These are phyloP conservation scores for Melanargia galathea DNA, from an alignment of 2,888 invertebrate genomes.

Conservation along the genomic window DNA sequence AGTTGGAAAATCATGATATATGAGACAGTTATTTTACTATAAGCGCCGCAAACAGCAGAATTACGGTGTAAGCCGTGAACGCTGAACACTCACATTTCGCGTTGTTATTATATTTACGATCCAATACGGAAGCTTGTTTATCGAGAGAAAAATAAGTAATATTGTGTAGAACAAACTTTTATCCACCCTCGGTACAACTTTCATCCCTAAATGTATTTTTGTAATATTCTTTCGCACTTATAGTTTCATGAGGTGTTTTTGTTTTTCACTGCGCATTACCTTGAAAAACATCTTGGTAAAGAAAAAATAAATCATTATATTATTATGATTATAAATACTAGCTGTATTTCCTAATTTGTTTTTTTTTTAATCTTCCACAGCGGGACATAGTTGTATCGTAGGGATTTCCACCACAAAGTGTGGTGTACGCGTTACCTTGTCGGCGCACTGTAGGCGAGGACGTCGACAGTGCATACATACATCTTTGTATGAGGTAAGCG, in stretches of 20 bases:
- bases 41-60: constrained; percentile 23
- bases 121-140: constrained; percentile 22
- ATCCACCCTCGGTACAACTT: constrained; percentile 11
- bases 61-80: constrained; percentile 24
- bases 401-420: too few relatives aligned
- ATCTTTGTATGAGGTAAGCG: too few relatives aligned
- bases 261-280: not conserved
- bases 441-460: too few relatives aligned
- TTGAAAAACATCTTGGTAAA: not conserved
- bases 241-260: not conserved
- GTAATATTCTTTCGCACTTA: constrained; percentile 1
- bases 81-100: constrained; percentile 28
- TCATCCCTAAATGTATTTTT: not conserved
- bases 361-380: too few relatives aligned
- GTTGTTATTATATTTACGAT: constrained; percentile 32
- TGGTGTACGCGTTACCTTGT: too few relatives aligned
- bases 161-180: constrained; percentile 13
- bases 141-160: constrained; percentile 22
- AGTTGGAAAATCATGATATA: constrained; percentile 19
- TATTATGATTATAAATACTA: too few relatives aligned
- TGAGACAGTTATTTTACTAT: constrained; percentile 19
- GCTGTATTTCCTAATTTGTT: too few relatives aligned
- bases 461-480: too few relatives aligned
- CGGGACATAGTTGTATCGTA: too few relatives aligned
- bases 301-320: not conserved